Conservation (phyloP, 2,888 invertebrate genomes). For the Dynastes hyllus region DNA sequence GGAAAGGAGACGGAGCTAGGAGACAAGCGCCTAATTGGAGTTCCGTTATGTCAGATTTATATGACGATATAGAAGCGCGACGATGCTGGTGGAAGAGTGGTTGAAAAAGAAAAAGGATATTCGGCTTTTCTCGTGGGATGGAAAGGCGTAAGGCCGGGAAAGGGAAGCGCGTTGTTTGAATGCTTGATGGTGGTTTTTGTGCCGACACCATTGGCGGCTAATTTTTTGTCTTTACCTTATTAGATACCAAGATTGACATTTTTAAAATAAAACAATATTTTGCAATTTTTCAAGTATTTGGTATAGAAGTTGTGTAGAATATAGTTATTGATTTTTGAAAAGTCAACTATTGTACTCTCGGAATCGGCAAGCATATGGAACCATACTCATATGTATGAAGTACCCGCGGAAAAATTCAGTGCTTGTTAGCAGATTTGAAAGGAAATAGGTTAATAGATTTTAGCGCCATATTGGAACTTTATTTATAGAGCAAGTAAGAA, state of each 20-base stretch:
- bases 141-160: background rate
- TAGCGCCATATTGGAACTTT: too few relatives aligned
- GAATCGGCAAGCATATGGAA: too few relatives aligned
- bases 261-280: background rate
- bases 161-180: constrained; percentile 13
- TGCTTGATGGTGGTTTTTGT: constrained; percentile 11
- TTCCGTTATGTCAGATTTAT: constrained; percentile 46
- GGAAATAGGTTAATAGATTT: too few relatives aligned
- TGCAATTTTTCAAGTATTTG: background rate
- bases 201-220: background rate
- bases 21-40: constrained; percentile 42
- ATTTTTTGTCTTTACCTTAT: background rate
- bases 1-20: constrained; percentile 16
- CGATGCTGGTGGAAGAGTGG: background rate
- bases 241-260: background rate
- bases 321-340: too few relatives aligned
- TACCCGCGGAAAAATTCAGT: too few relatives aligned
- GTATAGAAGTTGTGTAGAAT: too few relatives aligned
- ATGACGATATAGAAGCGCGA: constrained; percentile 34
- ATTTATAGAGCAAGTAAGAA: too few relatives aligned
- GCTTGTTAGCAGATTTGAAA: too few relatives aligned
- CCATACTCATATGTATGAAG: too few relatives aligned
- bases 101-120: constrained; percentile 22
- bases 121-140: constrained; percentile 21
- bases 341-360: too few relatives aligned